Percentiles rank a stretch among this genome's conserved stretches.
Evolutionary conservation across 2,113 vertebrate genomes (phyloP).

Genomic region (Phalacrocorax brasilianus): DNA sequence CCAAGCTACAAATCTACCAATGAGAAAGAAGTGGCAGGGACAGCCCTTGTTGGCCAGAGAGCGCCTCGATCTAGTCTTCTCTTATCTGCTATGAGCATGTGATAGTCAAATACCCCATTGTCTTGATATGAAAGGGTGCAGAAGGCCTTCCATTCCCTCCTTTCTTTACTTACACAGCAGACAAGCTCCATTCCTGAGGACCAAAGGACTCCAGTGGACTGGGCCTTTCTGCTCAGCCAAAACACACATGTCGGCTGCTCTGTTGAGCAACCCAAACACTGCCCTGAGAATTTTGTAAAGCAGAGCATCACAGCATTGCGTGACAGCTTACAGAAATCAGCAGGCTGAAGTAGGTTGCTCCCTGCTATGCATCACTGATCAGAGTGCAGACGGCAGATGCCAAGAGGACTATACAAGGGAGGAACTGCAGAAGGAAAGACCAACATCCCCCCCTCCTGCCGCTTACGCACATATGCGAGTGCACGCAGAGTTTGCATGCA

Average conservation of each 20-base stretch:
- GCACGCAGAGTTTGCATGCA: fast-evolving
- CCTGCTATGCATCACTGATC: neutral
- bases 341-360: neutral
- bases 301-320: fast-evolving
- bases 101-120: neutral
- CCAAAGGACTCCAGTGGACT: neutral
- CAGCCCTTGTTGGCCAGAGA: neutral
- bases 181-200: neutral
- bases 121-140: neutral
- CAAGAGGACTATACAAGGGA: neutral
- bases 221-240: neutral
- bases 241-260: neutral
- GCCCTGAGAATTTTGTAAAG: neutral
- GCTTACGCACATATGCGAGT: fast-evolving
- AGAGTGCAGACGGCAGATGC: neutral
- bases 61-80: neutral
- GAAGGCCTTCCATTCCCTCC: neutral
- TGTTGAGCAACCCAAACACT: neutral
- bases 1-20: neutral
- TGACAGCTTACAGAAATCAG: neutral
- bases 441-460: neutral
- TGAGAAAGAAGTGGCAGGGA: neutral
- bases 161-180: neutral
- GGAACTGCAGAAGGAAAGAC: neutral
- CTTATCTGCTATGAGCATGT: neutral